Percentiles rank a stretch among this genome's conserved stretches.
Conservation (phyloP, 2,797 vertebrate species). For the Austrolebias charrua region DNA sequence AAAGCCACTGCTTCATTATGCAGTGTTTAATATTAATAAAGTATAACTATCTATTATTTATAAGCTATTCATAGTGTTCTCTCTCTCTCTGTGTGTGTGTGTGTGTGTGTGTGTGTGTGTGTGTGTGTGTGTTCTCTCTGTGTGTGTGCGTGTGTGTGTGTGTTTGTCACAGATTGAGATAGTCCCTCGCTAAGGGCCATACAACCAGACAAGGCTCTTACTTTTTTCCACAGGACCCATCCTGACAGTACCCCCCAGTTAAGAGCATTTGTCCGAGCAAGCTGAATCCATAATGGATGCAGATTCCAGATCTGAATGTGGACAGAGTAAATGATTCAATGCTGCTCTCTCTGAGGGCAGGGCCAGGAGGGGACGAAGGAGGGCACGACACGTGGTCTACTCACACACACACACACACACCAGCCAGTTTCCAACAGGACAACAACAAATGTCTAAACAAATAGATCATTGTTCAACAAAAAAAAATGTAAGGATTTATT, state of each 20-base stretch:
- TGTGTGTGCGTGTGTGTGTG: too few species aligned
- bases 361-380: slow-evolving; percentile 10
- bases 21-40: slow-evolving; percentile 82
- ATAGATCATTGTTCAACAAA: too few species aligned
- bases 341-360: slow-evolving; percentile 65
- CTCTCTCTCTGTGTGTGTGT: slow-evolving; percentile 30
- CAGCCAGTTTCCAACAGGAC: neutral
- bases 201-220: slow-evolving; percentile 73
- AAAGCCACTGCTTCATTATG: slow-evolving; percentile 72
- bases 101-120: slow-evolving; percentile 36
- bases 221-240: slow-evolving; percentile 71
- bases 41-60: slow-evolving; percentile 84
- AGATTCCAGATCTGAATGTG: slow-evolving; percentile 79
- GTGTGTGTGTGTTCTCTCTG: slow-evolving; percentile 57
- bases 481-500: too few species aligned
- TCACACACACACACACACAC: slow-evolving; percentile 13
- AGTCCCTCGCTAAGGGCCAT: slow-evolving; percentile 73
- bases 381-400: slow-evolving; percentile 38
- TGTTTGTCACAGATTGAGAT: slow-evolving; percentile 78
- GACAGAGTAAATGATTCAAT: slow-evolving; percentile 84
- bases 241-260: slow-evolving; percentile 81
- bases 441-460: too few species aligned
- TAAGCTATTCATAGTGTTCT: slow-evolving; percentile 74
- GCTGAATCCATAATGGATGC: slow-evolving; percentile 83
- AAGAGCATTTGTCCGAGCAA: slow-evolving; percentile 81